phyloP scores from a whole-genome alignment of 2,797 vertebrate genomes.

The Girardinus metallicus region DNA sequence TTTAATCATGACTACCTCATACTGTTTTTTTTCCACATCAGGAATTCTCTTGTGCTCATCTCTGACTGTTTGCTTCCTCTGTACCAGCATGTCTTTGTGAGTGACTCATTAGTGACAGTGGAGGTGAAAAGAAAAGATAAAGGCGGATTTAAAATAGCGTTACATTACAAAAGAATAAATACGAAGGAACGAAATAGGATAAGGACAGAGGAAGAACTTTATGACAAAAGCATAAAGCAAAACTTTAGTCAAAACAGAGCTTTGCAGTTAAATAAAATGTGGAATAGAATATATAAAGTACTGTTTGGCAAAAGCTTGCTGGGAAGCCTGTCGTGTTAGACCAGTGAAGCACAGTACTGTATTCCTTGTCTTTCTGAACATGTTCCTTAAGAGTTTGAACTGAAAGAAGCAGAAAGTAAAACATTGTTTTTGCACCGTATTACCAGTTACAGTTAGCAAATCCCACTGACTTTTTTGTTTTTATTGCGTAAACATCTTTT shows the following conservation, averaged over 20 bases:
- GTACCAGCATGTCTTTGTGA: constrained; percentile 18
- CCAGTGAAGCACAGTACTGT: background rate
- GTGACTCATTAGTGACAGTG: constrained; percentile 39
- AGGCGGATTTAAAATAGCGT: constrained; percentile 7
- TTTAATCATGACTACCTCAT: constrained; percentile 54
- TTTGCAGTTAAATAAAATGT: background rate
- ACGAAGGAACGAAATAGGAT: background rate
- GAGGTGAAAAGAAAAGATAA: constrained; percentile 25
- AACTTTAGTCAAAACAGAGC: background rate
- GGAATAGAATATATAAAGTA: background rate
- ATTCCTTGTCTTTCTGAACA: background rate
- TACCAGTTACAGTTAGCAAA: background rate
- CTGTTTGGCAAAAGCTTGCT: background rate
- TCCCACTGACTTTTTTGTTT: background rate
- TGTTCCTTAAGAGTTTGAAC: background rate
- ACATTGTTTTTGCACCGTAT: background rate
- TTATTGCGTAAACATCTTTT: background rate
- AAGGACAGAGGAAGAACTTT: background rate
- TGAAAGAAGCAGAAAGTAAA: background rate
- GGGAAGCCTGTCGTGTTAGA: background rate
- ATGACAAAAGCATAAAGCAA: background rate
- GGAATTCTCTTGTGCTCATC: constrained; percentile 37
- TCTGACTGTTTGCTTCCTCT: constrained; percentile 29
- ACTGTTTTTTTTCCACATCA: constrained; percentile 40
- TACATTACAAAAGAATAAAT: background rate